These are phyloP conservation scores for Sterrhoptilus dennistouni DNA, from an alignment of 2,113 vertebrate genomes.

Conservation along the genomic window DNA sequence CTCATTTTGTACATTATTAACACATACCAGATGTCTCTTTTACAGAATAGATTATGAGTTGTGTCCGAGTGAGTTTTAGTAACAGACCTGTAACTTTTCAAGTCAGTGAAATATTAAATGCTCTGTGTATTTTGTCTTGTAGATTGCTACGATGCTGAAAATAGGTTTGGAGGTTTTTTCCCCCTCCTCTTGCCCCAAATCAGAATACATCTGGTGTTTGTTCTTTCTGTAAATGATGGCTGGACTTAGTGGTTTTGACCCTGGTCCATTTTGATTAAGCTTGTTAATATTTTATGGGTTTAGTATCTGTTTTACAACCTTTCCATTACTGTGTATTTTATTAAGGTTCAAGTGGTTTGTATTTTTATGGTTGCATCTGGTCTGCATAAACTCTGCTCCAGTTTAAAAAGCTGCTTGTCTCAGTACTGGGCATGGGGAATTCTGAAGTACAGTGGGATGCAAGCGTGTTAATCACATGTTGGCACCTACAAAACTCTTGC, in stretches of 20 bases:
- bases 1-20: background rate
- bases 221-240: conserved; percentile 7
- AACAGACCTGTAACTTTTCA: background rate
- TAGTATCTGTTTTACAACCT: conserved; percentile 62
- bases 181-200: background rate
- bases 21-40: background rate
- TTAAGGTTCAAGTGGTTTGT: conserved; percentile 64
- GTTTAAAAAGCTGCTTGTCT: conserved; percentile 37
- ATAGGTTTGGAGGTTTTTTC: background rate
- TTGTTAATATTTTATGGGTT: conserved; percentile 60
- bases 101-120: background rate
- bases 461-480: background rate
- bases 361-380: conserved; percentile 63
- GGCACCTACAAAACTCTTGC: background rate
- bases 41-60: background rate
- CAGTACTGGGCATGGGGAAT: background rate
- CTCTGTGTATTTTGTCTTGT: background rate
- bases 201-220: conserved; percentile 38
- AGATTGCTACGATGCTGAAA: background rate
- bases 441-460: background rate
- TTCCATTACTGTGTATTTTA: conserved; percentile 63
- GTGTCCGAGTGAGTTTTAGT: background rate
- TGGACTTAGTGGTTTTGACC: conserved; percentile 34
- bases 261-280: conserved; percentile 53
- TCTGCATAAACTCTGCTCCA: conserved; percentile 33